Base-by-base conservation (phyloP, 1,140 invertebrate genomes). In the Euura lappo region DNA sequence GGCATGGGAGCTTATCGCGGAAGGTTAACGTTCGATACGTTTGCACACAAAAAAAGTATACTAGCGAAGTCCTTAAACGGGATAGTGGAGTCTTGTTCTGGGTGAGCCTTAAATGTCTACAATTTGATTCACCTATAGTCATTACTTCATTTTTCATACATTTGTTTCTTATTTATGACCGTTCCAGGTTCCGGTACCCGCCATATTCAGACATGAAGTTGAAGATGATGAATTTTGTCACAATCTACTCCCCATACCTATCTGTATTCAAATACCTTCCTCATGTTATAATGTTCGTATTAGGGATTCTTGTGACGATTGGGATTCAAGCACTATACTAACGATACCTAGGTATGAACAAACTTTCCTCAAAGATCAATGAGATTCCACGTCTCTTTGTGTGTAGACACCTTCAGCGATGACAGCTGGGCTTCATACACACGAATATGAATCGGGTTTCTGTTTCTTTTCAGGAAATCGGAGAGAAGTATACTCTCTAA, bases 1-100 rank as follows among this genome's bases (percentile, higher is more conserved):
- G 97, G 97, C n/a, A 94, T 96, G 81, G 96, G 96, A n/a, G 85
- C 89, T 3, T 98, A 97, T 85, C 96, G 97, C 87, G 96, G 97
- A n/a, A 95, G 94, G 85, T 91, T 90, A 77, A 93, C 93, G 7
- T 97, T 97, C 81, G 94, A 98, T 77, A 95, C 94, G 0, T 98
- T 98, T 84, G 93, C 92, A 11, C 96, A 98, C 86, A 93, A 94
- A 76, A 96, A 96, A 86, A 91, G 93, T 68, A 92, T 93, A 74
- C 86, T 97, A 11, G 87, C 92, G 65, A 93, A 93, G 79, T 88
- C 90, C 80, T 92, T 92, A 77, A 89, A 89, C 45, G 72, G 86
- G 4, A 80, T 94, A 44, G 90, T 90, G 69, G 94, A 95, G 85
- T 92, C 91, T 79, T 78, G 73, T 88, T 90, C 92, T 93, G 88